Evolutionary conservation across 2,888 invertebrate species (phyloP).

Genomic region (Diaperis boleti): DNA sequence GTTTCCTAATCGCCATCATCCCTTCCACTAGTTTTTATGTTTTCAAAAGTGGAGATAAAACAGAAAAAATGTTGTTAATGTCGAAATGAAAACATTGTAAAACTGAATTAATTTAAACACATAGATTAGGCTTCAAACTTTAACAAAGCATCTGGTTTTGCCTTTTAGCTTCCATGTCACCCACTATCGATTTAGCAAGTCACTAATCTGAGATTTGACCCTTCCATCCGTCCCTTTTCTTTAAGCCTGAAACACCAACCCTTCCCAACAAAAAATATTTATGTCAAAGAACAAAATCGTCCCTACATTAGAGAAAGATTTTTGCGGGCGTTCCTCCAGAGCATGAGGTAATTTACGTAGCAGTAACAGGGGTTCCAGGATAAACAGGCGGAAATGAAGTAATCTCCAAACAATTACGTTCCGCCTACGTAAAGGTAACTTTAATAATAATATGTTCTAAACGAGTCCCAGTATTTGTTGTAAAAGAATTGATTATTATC

Average conservation of each 20-base stretch:
- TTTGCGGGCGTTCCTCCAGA: constrained; percentile 4
- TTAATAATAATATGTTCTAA: constrained; percentile 38
- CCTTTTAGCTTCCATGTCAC: neutral
- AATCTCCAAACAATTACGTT: constrained; percentile 41
- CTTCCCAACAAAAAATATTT: neutral
- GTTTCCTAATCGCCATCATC: no score
- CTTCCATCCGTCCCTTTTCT: neutral
- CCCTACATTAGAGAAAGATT: constrained; percentile 8
- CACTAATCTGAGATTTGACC: neutral
- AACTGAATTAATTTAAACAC: no score
- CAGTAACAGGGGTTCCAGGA: constrained; percentile 27
- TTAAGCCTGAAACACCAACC: neutral
- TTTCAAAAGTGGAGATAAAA: no score
- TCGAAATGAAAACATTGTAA: no score
- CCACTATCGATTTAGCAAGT: constrained; percentile 1
- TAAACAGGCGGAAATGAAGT: constrained; percentile 43
- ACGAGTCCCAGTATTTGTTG: constrained; percentile 15
- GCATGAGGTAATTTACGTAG: constrained; percentile 22
- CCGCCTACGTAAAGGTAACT: constrained; percentile 29
- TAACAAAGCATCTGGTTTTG: neutral
- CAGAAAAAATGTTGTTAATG: no score
- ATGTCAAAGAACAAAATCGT: constrained; percentile 3
- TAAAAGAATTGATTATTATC: neutral
- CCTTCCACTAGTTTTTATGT: no score
- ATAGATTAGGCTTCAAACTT: no score